Conservation (phyloP, 2,888 invertebrate genomes). For the Kuschelorhynchus macadamiae region DNA sequence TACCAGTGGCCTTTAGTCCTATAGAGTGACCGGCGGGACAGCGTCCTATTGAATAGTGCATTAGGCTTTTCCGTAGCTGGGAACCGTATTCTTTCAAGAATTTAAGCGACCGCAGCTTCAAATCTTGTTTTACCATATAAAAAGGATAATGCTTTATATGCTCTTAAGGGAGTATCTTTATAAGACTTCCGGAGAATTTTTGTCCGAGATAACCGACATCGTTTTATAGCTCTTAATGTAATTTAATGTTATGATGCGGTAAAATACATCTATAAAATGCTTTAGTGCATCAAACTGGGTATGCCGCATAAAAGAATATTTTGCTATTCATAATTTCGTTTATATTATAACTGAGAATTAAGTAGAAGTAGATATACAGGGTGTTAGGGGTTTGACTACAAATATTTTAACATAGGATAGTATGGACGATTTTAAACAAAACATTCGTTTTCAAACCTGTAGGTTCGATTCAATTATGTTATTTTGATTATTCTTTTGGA, state of each 20-base stretch:
- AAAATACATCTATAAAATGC: no score
- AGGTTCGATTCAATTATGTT: no score
- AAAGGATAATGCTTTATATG: slow-evolving; percentile 37
- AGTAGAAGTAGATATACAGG: no score
- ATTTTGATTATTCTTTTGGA: no score
- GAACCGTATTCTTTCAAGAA: slow-evolving; percentile 28
- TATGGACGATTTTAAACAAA: no score
- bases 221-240: slow-evolving; percentile 8
- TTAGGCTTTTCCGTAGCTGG: slow-evolving; percentile 29
- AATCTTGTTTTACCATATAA: slow-evolving; percentile 43
- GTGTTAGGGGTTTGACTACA: no score
- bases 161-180: slow-evolving; percentile 21
- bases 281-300: no score
- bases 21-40: slow-evolving; percentile 19
- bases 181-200: slow-evolving; percentile 1
- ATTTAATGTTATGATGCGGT: background rate
- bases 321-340: no score
- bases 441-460: no score
- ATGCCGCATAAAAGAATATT: no score
- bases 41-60: slow-evolving; percentile 40
- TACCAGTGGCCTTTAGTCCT: slow-evolving; percentile 26
- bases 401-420: no score
- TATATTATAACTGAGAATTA: no score
- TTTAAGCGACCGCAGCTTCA: slow-evolving; percentile 21
- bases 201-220: slow-evolving; percentile 2